Evolutionary conservation across 2,797 vertebrate species (phyloP), one percentile per base, ranked within the genome.

Genomic region (Pogonophryne albipinna): DNA sequence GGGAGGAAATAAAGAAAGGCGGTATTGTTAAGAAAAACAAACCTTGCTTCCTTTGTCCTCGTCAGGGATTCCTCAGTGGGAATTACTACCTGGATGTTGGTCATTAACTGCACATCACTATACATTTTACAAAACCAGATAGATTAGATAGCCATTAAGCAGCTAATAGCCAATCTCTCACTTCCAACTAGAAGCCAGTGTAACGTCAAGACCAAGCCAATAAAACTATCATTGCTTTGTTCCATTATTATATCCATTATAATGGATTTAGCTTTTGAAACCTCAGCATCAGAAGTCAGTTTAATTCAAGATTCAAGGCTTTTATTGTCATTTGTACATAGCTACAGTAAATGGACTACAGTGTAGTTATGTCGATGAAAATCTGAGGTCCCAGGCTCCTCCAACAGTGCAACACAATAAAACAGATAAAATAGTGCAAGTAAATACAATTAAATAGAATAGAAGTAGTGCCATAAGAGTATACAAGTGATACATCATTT

Each of bases 21-120:
- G 41, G 72, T 74, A 87, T 85, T 91, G 88, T 91, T 83, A 61
- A 50, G 56, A 76, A 85, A 83, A 87, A 89, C 64, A 82, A 78
- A 87, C 86, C 38, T 8, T 47, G 46, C 66, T 61, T 89, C 64
- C 74, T 76, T 47, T 49, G 61, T 57, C 42, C 46, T 52, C 71
- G 74, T 69, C 72, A 58, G 52, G 20, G 72, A 85, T 79, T 77
- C 71, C 51, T 67, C 59, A 41, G 47, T 34, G 53, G 84, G 80
- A 90, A 83, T 84, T 81, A 86, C 75, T 83, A 75, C 81, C 83
- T 57, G 71, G 51, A 55, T 64, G 62, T 56, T 70, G 52, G 79
- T 74, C 77, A 74, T 86, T 84, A 83, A 88, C 89, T 80, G 70
- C 8, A 23, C 84, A 80, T 76, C 74, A 81, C 51, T 71, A 70